phyloP scores from a whole-genome alignment of 2,113 vertebrate species.

The Pelmatolapia mariae region DNA sequence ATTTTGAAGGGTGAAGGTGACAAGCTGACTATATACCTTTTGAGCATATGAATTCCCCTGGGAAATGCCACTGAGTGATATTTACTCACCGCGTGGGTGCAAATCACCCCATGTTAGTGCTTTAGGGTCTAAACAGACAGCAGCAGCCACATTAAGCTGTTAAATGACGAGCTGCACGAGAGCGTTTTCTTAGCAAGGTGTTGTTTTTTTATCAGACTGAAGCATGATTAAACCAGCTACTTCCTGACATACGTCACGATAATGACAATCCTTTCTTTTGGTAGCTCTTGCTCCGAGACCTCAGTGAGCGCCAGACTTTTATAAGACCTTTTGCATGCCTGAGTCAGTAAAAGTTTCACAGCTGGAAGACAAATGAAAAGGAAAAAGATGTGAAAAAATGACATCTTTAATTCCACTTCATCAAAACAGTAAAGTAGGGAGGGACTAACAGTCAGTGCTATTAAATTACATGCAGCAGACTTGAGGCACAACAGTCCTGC shows the following conservation, averaged over 20 bases:
- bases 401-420: neutral
- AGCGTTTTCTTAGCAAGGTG: neutral
- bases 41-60: neutral
- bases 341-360: neutral
- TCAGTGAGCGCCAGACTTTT: neutral
- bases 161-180: neutral
- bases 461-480: neutral
- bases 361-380: neutral
- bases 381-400: neutral
- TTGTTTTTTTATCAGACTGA: neutral
- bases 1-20: rapidly evolving
- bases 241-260: rapidly evolving
- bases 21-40: neutral
- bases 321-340: neutral
- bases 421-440: neutral
- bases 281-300: neutral
- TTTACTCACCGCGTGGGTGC: neutral
- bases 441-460: neutral
- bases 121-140: neutral
- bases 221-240: neutral
- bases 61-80: neutral
- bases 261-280: neutral
- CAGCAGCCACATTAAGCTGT: neutral
- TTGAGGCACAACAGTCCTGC: neutral
- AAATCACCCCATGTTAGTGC: neutral